Base-by-base conservation (phyloP, 2,888 invertebrate genomes). In the Eretmocerus hayati region DNA sequence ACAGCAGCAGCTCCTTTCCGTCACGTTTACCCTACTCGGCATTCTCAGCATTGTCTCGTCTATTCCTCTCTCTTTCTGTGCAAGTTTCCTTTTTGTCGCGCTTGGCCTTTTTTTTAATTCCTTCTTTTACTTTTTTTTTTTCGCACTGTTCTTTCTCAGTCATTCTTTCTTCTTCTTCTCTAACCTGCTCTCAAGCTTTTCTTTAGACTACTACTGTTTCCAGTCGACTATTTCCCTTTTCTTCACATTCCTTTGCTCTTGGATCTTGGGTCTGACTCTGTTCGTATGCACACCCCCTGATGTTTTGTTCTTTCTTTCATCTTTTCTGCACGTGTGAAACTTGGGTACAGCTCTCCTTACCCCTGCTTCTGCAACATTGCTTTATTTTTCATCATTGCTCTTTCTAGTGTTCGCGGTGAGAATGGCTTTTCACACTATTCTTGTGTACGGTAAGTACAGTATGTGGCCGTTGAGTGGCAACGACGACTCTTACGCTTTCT, bases 1-100 rank as follows among this genome's bases (percentile, higher is more conserved):
- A n/a, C n/a, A n/a, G 16, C n/a, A 13, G 13, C 42, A 42, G 48
- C 23, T 38, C 53, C 53, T 44, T 54, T 53, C 55, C 53, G 49
- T 50, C 53, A 56, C 53, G 40, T 48, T 55, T 54, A 45, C 50
- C 40, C 52, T 56, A 44, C 54, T 42, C 52, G 52, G 48, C 55
- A 54, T 58, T 51, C 40, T 40, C 44, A 32, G 44, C 48, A 38
- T 42, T 48, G 47, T 46, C 53, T 50, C 44, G 47, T 30, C 21
- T 8, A 5, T 22, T 19, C 43, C 32, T n/a, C 40, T 26, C 23
- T 38, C 35, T 42, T 38, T 36, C 36, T 18, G 6, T 36, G 30
- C n/a, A n/a, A n/a, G n/a, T n/a, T n/a, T n/a, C n/a, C n/a, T 26
- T 50, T 39, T 41, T 42, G 31, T 16, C 18, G 8, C 39, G 40